Evolutionary conservation across 1,140 invertebrate species (phyloP), one percentile per base, ranked within the genome.

Genomic region (Calosoma granatense): DNA sequence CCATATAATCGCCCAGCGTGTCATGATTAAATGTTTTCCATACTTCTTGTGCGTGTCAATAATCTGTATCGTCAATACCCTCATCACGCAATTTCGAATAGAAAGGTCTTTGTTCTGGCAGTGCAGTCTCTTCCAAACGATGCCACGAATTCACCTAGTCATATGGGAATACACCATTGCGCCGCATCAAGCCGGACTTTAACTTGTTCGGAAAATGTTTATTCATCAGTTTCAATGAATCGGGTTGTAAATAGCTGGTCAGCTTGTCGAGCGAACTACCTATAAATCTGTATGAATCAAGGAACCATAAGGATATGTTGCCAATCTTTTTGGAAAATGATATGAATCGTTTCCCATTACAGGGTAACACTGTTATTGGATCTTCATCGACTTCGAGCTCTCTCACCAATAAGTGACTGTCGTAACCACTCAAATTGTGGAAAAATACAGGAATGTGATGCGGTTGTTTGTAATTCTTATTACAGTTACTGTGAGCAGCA

Each of bases 1-100:
- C 65, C 11, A 63, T 67, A 62, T 74, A 77, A 57, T 75, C 66
- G 3, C 63, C 60, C 57, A 75, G 64, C 53, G 57, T 72, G 21
- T 60, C 30, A 59, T 68, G 68, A 1, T 64, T 53, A 60, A 76
- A 76, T 20, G 58, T 51, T 20, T 65, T 12, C 71, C 70, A 78
- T 23, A 74, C 65, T 20, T 68, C 64, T 55, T 64, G 22, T 14
- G 69, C 69, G 64, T 69, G 65, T n/a, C 63, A 21, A 63, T 75
- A 75, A 52, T 79, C 66, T 4, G 63, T 56, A 41, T 65, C 52
- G 2, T 59, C 61, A 14, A 74, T 63, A 43, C 56, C 15, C 14
- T 56, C 51, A 56, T 70, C 57, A 14, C 63, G 65, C 3, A 75
- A 58, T 36, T 64, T 63, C 54, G 61, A 70, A 59, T 64, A 72